phyloP scores from a whole-genome alignment of 2,113 vertebrate species.

The Bathybates hornii region DNA sequence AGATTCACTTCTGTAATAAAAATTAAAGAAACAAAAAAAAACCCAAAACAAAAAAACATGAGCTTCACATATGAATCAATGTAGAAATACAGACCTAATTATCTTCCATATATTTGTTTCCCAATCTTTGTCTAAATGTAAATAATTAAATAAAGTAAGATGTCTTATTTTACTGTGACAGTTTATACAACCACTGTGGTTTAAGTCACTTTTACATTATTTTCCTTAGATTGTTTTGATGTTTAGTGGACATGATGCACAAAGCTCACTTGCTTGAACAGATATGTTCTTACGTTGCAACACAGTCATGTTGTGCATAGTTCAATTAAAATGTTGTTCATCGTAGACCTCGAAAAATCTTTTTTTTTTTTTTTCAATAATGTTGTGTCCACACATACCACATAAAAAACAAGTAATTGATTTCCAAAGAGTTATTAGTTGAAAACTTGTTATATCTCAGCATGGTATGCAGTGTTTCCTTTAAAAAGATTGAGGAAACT shows the following conservation, averaged over 20 bases:
- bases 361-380: background rate
- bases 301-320: background rate
- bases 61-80: background rate
- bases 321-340: background rate
- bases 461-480: rapidly evolving
- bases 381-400: background rate
- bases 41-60: rapidly evolving
- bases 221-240: background rate
- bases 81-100: background rate
- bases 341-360: rapidly evolving
- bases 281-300: background rate
- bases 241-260: background rate
- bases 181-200: rapidly evolving
- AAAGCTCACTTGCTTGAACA: background rate
- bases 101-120: background rate
- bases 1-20: background rate
- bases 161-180: rapidly evolving
- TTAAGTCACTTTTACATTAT: background rate
- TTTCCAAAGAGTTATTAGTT: background rate
- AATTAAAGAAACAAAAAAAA: background rate
- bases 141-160: background rate
- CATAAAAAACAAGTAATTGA: rapidly evolving
- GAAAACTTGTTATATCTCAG: rapidly evolving
- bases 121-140: background rate
- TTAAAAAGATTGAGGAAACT: background rate